These are phyloP conservation scores for Aphyosemion australe DNA, from an alignment of 2,113 vertebrate species.

Conservation along the genomic window DNA sequence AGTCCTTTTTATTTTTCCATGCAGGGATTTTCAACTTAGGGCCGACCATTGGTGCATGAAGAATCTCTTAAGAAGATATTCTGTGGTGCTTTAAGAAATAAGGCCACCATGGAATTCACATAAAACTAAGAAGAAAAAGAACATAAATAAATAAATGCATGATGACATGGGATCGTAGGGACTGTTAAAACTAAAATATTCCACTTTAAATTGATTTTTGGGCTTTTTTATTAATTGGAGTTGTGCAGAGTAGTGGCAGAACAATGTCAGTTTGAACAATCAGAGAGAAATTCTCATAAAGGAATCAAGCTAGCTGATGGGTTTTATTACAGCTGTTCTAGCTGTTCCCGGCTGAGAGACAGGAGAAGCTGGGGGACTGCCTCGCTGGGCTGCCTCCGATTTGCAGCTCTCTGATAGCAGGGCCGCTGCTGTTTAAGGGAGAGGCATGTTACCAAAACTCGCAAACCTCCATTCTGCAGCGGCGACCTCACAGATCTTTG, in stretches of 20 bases:
- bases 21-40: slow-evolving; percentile 46
- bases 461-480: no score
- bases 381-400: no score
- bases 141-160: slow-evolving; percentile 21
- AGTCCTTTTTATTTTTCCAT: slow-evolving; percentile 16
- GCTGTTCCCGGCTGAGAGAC: no score
- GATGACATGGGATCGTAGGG: slow-evolving; percentile 5
- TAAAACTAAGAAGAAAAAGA: slow-evolving; percentile 19
- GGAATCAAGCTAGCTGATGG: no score
- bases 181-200: not conserved
- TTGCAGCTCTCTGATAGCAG: no score
- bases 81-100: slow-evolving; percentile 21
- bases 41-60: slow-evolving; percentile 48
- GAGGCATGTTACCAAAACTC: no score
- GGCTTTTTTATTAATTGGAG: not conserved
- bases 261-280: no score
- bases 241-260: not conserved
- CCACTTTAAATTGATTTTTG: not conserved
- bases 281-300: no score
- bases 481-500: no score
- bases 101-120: slow-evolving; percentile 15
- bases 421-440: no score
- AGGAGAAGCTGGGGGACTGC: no score
- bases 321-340: no score
- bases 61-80: slow-evolving; percentile 63